Base-by-base conservation (phyloP, 2,888 invertebrate genomes). In the Drosophila nigritarsus region DNA sequence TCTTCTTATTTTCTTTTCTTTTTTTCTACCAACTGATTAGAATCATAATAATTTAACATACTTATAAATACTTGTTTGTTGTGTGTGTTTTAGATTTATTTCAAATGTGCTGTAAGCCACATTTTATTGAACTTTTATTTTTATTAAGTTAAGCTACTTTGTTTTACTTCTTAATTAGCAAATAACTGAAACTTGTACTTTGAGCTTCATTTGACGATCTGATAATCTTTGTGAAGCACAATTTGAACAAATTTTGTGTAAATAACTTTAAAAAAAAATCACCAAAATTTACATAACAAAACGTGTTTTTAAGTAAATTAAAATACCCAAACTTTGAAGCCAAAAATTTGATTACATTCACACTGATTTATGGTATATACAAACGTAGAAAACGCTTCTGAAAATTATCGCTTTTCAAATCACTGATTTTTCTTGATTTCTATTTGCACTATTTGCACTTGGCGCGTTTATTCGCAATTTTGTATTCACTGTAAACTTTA, bases 31-130 rank as follows among this genome's bases (percentile, higher is more conserved):
- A 45, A 29, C 34, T 65, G 53, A 65, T 63, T 63, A 74, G 66
- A 67, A 32, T 65, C 45, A 51, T 74, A 61, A 63, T 20, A 27
- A 51, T 62, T 58, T 50, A 58, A 32, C 45, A 15, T 42, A 34
- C n/a, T 27, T 38, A 40, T 48, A 59, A 54, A 49, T 27, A 53
- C 40, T 6, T 13, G 11, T 40, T 40, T 32, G 20, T 54, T 56
- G n/a, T 38, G 42, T 49, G n/a, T 40, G 40, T 55, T 36, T 24
- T n/a, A 48, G 4, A 29, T 40, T 58, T 20, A 18, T 45, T 42
- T 34, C 3, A 5, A n/a, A 11, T 27, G n/a, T 34, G 24, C 4
- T 9, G 15, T n/a, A n/a, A 48, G 32, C 11, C 5, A 15, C 4
- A 27, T 4, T 27, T 45, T 7, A 3, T 20, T 55, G 7, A 3